Percentiles rank a stretch among this genome's conserved stretches.
phyloP scores from a whole-genome alignment of 2,113 vertebrate genomes.

The Gambusia holbrooki region DNA sequence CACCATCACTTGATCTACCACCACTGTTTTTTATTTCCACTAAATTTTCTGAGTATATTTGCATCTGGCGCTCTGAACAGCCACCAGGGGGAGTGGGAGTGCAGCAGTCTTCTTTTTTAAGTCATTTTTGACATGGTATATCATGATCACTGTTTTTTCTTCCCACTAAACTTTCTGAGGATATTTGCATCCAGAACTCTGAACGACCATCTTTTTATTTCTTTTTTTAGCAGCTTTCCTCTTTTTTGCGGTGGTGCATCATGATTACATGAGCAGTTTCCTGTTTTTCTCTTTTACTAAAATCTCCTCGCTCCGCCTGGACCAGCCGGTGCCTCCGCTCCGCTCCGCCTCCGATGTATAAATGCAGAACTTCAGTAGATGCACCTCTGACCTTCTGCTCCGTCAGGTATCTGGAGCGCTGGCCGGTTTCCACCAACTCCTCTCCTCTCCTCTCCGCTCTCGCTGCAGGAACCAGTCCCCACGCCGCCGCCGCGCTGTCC shows the following conservation, averaged over 20 bases:
- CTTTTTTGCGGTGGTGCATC: background rate
- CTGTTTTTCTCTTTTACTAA: slow-evolving; percentile 9
- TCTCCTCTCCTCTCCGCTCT: slow-evolving; percentile 34
- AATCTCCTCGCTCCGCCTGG: slow-evolving; percentile 10
- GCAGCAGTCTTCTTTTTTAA: too few species aligned
- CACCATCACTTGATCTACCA: slow-evolving; percentile 18
- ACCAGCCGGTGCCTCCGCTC: slow-evolving; percentile 36
- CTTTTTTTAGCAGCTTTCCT: too few species aligned
- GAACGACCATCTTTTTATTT: too few species aligned
- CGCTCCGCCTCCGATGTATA: slow-evolving; percentile 44
- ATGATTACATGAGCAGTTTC: slow-evolving; percentile 30
- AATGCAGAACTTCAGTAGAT: slow-evolving; percentile 46
- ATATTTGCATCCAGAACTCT: too few species aligned
- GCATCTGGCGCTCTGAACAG: too few species aligned
- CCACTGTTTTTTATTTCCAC: too few species aligned
- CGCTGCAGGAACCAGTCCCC: slow-evolving; percentile 91
- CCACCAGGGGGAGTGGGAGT: too few species aligned
- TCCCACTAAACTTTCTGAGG: too few species aligned
- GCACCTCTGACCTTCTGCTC: slow-evolving; percentile 50
- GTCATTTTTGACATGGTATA: too few species aligned
- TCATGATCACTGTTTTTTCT: too few species aligned
- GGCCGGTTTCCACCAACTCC: slow-evolving; percentile 56
- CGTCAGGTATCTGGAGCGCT: slow-evolving; percentile 51
- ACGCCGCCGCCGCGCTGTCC: slow-evolving; percentile 85
- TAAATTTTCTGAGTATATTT: too few species aligned